Evolutionary conservation across 2,113 vertebrate species (phyloP).

Genomic region (Clupea harengus): DNA sequence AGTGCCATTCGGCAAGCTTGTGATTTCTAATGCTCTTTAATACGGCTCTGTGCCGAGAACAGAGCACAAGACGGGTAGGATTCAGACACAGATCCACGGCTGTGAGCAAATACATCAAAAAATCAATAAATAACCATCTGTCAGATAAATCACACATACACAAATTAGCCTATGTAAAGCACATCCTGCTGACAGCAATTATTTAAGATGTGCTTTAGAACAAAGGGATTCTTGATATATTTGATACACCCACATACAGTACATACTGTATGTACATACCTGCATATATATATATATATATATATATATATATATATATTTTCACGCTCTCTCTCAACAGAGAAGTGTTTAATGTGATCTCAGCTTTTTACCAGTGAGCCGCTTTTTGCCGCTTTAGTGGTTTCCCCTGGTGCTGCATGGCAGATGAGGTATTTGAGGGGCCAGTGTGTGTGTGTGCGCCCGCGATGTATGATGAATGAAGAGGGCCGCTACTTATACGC

Average conservation of each 20-base stretch:
- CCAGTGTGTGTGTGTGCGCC: conserved; percentile 62
- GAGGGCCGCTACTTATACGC: conserved; percentile 95
- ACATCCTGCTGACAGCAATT: not conserved
- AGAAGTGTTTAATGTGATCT: conserved; percentile 68
- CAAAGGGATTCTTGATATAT: not conserved
- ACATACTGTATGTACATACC: not conserved
- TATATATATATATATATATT: not conserved
- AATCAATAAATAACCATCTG: conserved; percentile 22
- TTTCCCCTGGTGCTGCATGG: conserved; percentile 79
- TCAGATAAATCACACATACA: conserved; percentile 31
- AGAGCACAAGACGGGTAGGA: not conserved
- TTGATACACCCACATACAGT: not conserved
- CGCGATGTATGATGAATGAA: conserved; percentile 99
- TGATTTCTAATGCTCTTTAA: conserved; percentile 80
- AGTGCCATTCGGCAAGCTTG: conserved; percentile 74
- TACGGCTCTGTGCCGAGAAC: conserved; percentile 61
- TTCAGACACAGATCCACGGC: not conserved
- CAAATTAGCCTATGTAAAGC: conserved; percentile 29
- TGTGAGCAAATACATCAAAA: conserved; percentile 4
- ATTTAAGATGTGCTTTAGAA: not conserved
- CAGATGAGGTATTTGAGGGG: conserved; percentile 92
- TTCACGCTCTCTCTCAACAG: conserved; percentile 57
- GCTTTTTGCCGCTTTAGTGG: conserved; percentile 79
- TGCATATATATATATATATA: not conserved
- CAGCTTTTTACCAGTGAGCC: conserved; percentile 76